These are phyloP conservation scores for Drosophila paulistorum DNA, from an alignment of 1,140 invertebrate genomes.

Conservation along the genomic window DNA sequence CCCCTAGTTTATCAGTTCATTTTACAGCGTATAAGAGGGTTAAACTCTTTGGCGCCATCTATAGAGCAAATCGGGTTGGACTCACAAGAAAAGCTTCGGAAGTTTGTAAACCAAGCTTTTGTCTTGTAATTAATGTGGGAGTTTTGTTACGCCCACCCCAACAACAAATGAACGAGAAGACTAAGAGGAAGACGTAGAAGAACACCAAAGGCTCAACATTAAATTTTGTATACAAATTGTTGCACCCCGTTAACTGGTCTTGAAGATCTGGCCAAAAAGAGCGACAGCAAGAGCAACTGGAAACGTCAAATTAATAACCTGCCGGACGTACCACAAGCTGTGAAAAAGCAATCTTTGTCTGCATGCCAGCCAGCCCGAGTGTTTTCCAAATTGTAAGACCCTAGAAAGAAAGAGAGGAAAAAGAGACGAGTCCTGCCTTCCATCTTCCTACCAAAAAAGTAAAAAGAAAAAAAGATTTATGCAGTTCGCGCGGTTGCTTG, in stretches of 20 bases:
- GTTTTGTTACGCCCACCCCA: constrained; percentile 3
- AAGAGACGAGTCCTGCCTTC: not conserved
- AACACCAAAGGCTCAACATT: not conserved
- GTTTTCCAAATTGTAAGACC: constrained; percentile 61
- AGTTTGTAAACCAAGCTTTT: not conserved
- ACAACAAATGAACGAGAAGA: not conserved
- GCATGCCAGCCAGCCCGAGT: constrained; percentile 53
- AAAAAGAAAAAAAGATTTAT: constrained; percentile 60
- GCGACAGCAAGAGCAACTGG: constrained; percentile 42
- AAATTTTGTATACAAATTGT: constrained; percentile 68
- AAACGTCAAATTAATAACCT: constrained; percentile 79
- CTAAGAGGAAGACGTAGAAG: not conserved
- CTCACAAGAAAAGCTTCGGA: constrained; percentile 14
- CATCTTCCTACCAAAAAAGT: not conserved
- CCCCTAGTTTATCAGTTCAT: not conserved
- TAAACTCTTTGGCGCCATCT: constrained; percentile 26
- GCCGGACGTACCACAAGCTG: constrained; percentile 79
- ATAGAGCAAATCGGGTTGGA: not conserved
- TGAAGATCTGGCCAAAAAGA: constrained; percentile 7
- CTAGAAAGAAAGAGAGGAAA: not conserved
- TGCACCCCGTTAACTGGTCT: constrained; percentile 51
- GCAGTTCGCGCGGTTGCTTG: constrained; percentile 67
- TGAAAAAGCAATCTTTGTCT: constrained; percentile 77
- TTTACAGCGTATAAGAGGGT: constrained; percentile 39
- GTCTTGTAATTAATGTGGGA: constrained; percentile 35